Conservation (phyloP, 2,888 invertebrate species). For the Tiliacea aurago region DNA sequence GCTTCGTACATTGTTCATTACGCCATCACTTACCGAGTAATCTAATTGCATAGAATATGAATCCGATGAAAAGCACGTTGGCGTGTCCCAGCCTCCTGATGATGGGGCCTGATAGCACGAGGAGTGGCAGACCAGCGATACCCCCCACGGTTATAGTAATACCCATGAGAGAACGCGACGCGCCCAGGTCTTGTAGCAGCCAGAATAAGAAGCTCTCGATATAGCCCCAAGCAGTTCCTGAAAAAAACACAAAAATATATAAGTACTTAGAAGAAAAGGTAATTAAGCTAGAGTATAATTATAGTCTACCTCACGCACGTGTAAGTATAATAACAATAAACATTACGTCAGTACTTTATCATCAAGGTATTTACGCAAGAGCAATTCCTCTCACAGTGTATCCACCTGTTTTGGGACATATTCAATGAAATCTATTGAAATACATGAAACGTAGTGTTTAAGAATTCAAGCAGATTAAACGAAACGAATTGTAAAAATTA, state of each 20-base stretch:
- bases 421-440: neutral
- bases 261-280: neutral
- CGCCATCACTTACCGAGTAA: conserved; percentile 90
- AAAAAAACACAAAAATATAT: conserved; percentile 56
- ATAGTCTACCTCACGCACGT: neutral
- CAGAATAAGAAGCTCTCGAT: conserved; percentile 95
- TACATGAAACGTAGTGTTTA: too few relatives aligned
- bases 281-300: too few relatives aligned
- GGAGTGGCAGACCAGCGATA: conserved; percentile 93
- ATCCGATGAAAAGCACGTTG: conserved; percentile 94
- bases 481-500: neutral
- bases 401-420: neutral
- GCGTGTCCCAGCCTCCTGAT: conserved; percentile 94
- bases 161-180: conserved; percentile 94
- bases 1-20: neutral
- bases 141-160: conserved; percentile 95
- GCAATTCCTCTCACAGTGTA: neutral
- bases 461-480: conserved; percentile 1
- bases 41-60: conserved; percentile 94
- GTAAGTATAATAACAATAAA: neutral
- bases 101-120: conserved; percentile 94
- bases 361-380: neutral
- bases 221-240: conserved; percentile 95
- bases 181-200: conserved; percentile 94
- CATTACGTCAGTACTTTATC: neutral